These are phyloP conservation scores for Cynaeus angustus DNA, from an alignment of 2,888 invertebrate species.

Conservation along the genomic window DNA sequence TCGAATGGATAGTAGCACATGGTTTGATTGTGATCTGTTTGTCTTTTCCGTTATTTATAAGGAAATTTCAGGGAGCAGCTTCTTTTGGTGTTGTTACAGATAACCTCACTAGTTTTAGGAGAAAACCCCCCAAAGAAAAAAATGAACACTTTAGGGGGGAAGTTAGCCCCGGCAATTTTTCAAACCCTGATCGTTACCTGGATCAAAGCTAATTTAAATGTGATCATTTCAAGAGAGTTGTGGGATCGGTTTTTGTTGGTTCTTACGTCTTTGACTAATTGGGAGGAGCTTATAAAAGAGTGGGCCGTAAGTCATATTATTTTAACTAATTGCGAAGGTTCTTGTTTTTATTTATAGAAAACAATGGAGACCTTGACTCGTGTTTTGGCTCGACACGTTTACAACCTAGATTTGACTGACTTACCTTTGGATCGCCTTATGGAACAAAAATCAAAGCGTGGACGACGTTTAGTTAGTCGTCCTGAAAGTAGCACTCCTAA, in stretches of 20 bases:
- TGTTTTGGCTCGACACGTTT: conserved; percentile 95
- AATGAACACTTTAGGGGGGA: conserved; percentile 84
- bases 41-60: not conserved
- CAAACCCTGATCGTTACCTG: conserved; percentile 98
- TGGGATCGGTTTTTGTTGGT: conserved; percentile 96
- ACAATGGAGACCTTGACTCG: conserved; percentile 97
- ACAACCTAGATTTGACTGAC: conserved; percentile 93
- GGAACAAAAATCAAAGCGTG: conserved; percentile 84
- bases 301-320: conserved; percentile 86
- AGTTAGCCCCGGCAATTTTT: conserved; percentile 88
- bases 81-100: conserved; percentile 88
- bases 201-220: conserved; percentile 98
- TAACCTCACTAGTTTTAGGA: conserved; percentile 91
- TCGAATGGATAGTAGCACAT: conserved; percentile 92
- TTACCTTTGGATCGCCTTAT: conserved; percentile 85
- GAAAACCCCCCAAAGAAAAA: conserved; percentile 86
- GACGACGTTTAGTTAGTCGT: conserved; percentile 70
- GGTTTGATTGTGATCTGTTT: conserved; percentile 74
- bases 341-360: conserved; percentile 75
- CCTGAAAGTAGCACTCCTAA: conserved; percentile 62
- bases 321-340: conserved; percentile 10
- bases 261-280: conserved; percentile 90
- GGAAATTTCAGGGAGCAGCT: conserved; percentile 84
- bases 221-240: conserved; percentile 88
- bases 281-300: conserved; percentile 95